A percentile compares a stretch with the other conserved stretches of the same genome.
phyloP scores from a whole-genome alignment of 53 echinoderm and acorn worm species.

The Echinometra lucunter region DNA sequence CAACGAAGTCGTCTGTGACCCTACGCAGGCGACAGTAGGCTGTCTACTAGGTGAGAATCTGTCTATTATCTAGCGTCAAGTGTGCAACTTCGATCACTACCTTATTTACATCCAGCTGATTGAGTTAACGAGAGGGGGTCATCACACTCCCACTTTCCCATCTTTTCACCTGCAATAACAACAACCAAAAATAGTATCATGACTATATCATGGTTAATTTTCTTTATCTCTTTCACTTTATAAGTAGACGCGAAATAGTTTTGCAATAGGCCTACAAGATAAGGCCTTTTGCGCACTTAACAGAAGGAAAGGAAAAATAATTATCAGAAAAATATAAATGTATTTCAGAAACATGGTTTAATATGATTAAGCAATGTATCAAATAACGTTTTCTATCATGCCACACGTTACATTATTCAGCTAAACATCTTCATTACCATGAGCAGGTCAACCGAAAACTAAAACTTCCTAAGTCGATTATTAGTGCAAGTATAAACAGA shows the following conservation, averaged over 20 bases:
- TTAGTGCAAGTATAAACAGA: not conserved
- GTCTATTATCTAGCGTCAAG: constrained; percentile 35
- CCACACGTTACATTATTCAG: not conserved
- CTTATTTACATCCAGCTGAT: constrained; percentile 1
- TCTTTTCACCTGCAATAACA: not conserved
- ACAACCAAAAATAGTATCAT: not conserved
- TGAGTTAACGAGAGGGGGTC: not conserved
- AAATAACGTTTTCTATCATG: not conserved
- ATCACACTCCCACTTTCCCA: not conserved
- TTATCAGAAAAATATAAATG: not conserved
- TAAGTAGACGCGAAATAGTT: not conserved
- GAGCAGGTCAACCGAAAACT: not conserved
- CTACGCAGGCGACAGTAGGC: not conserved
- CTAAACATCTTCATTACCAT: not conserved
- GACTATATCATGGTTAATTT: not conserved
- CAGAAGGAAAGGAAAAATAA: not conserved
- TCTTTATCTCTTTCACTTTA: not conserved
- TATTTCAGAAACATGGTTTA: not conserved
- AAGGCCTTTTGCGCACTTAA: not conserved
- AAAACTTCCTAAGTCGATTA: not conserved
- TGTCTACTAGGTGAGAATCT: constrained; percentile 51
- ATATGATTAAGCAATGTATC: not conserved
- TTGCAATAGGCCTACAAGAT: no score
- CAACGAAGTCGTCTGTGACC: constrained; percentile 80
- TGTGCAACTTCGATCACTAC: not conserved